Evolutionary conservation across 2,797 vertebrate species (phyloP).

Genomic region (Taeniopygia guttata): DNA sequence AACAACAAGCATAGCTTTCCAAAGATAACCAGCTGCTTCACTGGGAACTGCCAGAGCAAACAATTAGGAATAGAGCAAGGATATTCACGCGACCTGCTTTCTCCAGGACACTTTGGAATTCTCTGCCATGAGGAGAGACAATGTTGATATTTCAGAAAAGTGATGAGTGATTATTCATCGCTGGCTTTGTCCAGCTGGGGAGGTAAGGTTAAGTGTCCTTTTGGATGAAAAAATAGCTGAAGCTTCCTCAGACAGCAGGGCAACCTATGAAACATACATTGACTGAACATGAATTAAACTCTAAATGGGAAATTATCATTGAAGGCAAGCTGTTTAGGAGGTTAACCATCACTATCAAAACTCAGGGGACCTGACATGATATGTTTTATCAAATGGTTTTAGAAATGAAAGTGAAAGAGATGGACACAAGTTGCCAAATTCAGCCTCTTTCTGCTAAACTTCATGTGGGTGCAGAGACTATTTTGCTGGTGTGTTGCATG

Average conservation of each 20-base stretch:
- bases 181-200: background rate
- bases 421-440: background rate
- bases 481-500: background rate
- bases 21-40: conserved; percentile 50
- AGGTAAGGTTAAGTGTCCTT: background rate
- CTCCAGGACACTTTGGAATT: background rate
- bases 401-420: background rate
- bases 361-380: background rate
- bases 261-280: background rate
- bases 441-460: background rate
- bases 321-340: background rate
- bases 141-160: background rate
- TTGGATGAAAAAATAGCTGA: background rate
- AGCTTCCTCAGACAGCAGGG: background rate
- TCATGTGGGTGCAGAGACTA: background rate
- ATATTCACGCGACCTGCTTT: background rate
- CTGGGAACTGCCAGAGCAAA: conserved; percentile 46
- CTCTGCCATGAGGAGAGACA: background rate
- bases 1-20: conserved; percentile 35
- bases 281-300: background rate
- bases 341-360: background rate
- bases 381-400: background rate
- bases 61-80: conserved; percentile 2
- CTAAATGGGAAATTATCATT: background rate
- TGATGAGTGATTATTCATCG: background rate